A percentile compares a stretch with the other conserved stretches of the same genome.
These are phyloP conservation scores for Drosophila sp. DNA, from an alignment of 1,140 invertebrate species.

Conservation along the genomic window DNA sequence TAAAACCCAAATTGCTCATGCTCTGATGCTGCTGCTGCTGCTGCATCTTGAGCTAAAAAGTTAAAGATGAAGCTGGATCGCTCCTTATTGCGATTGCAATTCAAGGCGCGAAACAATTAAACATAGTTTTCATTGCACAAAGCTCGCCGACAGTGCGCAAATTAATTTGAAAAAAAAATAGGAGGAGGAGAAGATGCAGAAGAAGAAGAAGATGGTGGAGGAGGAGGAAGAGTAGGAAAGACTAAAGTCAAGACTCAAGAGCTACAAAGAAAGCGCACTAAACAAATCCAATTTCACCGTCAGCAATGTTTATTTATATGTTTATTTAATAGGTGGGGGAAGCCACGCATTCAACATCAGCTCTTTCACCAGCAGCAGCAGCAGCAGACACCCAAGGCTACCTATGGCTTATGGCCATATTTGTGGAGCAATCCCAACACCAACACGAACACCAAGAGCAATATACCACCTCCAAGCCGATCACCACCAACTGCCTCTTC, in stretches of 20 bases:
- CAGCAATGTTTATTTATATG: constrained; percentile 68
- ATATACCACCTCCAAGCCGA: background rate
- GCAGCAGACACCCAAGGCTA: constrained; percentile 59
- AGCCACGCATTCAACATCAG: constrained; percentile 48
- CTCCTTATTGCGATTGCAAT: constrained; percentile 58
- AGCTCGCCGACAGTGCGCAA: constrained; percentile 72
- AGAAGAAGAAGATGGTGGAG: constrained; percentile 13
- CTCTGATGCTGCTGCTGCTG: constrained; percentile 8
- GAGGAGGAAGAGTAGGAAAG: constrained; percentile 11
- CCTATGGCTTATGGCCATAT: constrained; percentile 61
- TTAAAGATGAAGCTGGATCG: constrained; percentile 16
- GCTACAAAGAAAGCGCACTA: constrained; percentile 75
- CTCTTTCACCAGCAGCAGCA: constrained; percentile 59
- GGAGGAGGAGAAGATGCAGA: background rate
- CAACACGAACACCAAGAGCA: constrained; percentile 16
- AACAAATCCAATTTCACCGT: constrained; percentile 79
- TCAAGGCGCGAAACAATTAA: constrained; percentile 80
- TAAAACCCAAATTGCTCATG: constrained; percentile 9
- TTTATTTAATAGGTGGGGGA: constrained; percentile 32
- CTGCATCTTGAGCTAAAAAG: background rate
- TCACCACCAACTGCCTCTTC: constrained; percentile 3
- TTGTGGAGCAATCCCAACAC: constrained; percentile 64
- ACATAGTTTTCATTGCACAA: constrained; percentile 82
- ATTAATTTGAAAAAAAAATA: constrained; percentile 66
- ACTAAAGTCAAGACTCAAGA: constrained; percentile 8